phyloP scores from a whole-genome alignment of 1,140 invertebrate species.

The Microplitis mediator region DNA sequence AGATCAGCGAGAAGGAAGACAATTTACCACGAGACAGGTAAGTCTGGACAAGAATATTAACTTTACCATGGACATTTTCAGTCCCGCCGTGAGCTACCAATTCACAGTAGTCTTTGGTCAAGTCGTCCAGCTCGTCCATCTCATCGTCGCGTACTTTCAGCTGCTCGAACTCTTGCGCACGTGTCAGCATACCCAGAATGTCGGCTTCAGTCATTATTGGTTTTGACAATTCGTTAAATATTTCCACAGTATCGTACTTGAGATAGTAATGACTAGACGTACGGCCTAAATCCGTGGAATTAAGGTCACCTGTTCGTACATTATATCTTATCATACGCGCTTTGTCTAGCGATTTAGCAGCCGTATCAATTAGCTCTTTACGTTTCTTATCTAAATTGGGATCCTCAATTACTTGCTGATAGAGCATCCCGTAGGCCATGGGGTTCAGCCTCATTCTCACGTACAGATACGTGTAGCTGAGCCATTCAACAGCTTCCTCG shows the following conservation, averaged over 20 bases:
- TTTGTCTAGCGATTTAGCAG: constrained; percentile 87
- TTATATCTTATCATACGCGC: constrained; percentile 94
- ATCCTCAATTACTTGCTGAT: constrained; percentile 76
- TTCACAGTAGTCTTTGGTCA: constrained; percentile 75
- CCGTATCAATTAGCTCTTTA: constrained; percentile 75
- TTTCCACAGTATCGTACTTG: constrained; percentile 94
- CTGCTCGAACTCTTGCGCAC: constrained; percentile 94
- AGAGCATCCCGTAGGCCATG: constrained; percentile 84
- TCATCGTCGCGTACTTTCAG: constrained; percentile 96
- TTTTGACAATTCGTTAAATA: constrained; percentile 81
- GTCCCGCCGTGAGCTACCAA: constrained; percentile 77
- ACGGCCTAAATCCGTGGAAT: constrained; percentile 87
- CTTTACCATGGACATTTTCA: constrained; percentile 94
- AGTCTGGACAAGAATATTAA: constrained; percentile 95
- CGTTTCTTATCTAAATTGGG: constrained; percentile 75
- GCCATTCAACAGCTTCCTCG: constrained; percentile 95
- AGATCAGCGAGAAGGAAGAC: constrained; percentile 87
- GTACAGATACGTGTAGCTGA: constrained; percentile 96
- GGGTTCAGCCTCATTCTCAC: constrained; percentile 94
- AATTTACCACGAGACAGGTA: constrained; percentile 82
- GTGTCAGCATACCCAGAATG: constrained; percentile 87
- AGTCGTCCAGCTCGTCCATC: constrained; percentile 83
- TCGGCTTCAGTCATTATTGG: constrained; percentile 86
- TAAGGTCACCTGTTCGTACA: constrained; percentile 80
- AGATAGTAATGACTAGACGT: constrained; percentile 98